Evolutionary conservation across 2,888 invertebrate genomes (phyloP), one percentile per base, ranked within the genome.

Genomic region (Strigamia crassipes): DNA sequence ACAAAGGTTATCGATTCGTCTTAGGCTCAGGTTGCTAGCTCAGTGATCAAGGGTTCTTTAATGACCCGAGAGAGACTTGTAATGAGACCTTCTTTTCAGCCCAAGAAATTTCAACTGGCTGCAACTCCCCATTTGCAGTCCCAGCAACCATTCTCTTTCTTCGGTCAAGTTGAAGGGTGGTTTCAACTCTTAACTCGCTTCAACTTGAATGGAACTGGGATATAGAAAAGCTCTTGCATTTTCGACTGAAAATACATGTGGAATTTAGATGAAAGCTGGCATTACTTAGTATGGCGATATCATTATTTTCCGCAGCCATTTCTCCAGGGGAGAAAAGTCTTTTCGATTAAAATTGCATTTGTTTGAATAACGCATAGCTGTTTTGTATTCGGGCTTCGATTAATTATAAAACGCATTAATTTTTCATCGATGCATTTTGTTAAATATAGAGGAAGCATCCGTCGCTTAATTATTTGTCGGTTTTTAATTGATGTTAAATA

Each of bases 1-100:
- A 56, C 56, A 56, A 56, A 56, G 56, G 56, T 56, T 56, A 56
- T 56, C 56, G 56, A 56, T 56, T 56, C 56, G 56, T 56, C 56
- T 18, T 56, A 56, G 56, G 56, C 56, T 18, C 56, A 56, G 56
- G 56, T 56, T 56, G 56, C 56, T 56, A 56, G 56, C 56, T 56
- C 56, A 56, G 56, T 56, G 56, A 56, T 56, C 56, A 56, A 56
- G 56, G 56, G 56, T 56, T 56, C 56, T 56, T 56, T 56, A 56
- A 56, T 56, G 56, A 56, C 56, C 56, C 56, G 56, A 56, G 56
- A 56, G 56, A 56, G 56, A 56, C 56, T 56, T 56, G 56, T 56
- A 56, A 56, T 56, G 56, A 56, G 56, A 56, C 56, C 56, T 56
- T 56, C 56, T 56, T 56, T 56, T 56, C 56, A 56, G 56, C 56